Evolutionary conservation across 2,888 invertebrate species (phyloP).

Genomic region (Psylliodes chrysocephalus): DNA sequence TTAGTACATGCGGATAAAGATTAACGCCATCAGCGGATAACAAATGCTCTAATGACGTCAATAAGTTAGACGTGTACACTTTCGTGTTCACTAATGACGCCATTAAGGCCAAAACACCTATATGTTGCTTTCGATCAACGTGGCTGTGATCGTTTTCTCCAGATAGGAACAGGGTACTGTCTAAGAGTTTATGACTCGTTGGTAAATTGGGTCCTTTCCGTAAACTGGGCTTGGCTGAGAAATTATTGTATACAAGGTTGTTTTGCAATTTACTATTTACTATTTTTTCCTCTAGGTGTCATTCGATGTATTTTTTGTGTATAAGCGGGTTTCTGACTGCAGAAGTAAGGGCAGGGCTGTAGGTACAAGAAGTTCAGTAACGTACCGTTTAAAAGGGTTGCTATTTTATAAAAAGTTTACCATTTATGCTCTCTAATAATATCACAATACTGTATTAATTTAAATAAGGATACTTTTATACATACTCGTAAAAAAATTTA

Average conservation of each 20-base stretch:
- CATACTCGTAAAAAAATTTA: no score
- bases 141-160: conserved; percentile 36
- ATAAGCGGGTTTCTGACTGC: no score
- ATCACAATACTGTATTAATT: no score
- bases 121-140: conserved; percentile 37
- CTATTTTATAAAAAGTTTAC: no score
- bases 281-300: no score
- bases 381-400: no score
- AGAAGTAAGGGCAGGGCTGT: no score
- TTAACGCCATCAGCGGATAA: conserved; percentile 48
- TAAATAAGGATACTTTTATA: no score
- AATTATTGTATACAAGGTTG: neutral
- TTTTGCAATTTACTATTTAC: neutral
- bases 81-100: conserved; percentile 50
- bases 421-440: no score
- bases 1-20: conserved; percentile 35
- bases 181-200: conserved; percentile 21
- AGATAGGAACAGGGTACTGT: conserved; percentile 26
- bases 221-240: neutral
- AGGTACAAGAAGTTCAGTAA: no score
- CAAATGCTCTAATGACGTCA: conserved; percentile 50
- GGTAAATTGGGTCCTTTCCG: conserved; percentile 26
- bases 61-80: conserved; percentile 48
- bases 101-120: conserved; percentile 48
- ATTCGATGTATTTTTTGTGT: no score